phyloP scores from a whole-genome alignment of 2,797 vertebrate genomes.

The Oreortyx pictus region DNA sequence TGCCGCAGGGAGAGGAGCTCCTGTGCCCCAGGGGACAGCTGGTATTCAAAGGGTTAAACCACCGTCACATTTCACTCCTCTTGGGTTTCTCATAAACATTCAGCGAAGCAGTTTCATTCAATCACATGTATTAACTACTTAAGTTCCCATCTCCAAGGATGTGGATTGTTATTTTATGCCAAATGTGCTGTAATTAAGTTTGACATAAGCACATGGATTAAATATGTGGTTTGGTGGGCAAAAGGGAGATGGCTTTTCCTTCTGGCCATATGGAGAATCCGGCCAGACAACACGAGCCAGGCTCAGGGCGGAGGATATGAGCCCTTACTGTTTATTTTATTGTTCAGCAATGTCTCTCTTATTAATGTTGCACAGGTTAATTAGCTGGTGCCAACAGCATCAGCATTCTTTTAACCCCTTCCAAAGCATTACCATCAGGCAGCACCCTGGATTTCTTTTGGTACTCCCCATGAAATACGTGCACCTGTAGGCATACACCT shows the following conservation, averaged over 20 bases:
- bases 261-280: constrained; percentile 77
- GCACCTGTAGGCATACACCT: rapidly evolving
- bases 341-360: constrained; percentile 62
- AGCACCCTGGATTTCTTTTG: background rate
- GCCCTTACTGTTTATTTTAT: constrained; percentile 70
- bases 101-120: constrained; percentile 82
- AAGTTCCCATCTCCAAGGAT: constrained; percentile 84
- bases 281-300: constrained; percentile 52
- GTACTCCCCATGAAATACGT: background rate
- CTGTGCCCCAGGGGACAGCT: background rate
- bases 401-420: background rate
- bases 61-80: constrained; percentile 75
- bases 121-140: constrained; percentile 85
- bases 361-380: constrained; percentile 52
- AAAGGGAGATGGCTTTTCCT: constrained; percentile 88
- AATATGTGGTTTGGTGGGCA: constrained; percentile 95
- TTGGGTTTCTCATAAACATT: constrained; percentile 83
- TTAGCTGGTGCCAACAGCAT: constrained; percentile 26
- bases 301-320: background rate
- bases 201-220: constrained; percentile 99
- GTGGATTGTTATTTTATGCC: constrained; percentile 97
- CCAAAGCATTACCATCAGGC: background rate
- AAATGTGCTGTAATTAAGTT: constrained; percentile 99
- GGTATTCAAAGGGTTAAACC: constrained; percentile 76
- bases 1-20: background rate